A percentile compares a stretch with the other conserved stretches of the same genome.
phyloP scores from a whole-genome alignment of 2,888 invertebrate species.

The Leptopilina drosophilae region DNA sequence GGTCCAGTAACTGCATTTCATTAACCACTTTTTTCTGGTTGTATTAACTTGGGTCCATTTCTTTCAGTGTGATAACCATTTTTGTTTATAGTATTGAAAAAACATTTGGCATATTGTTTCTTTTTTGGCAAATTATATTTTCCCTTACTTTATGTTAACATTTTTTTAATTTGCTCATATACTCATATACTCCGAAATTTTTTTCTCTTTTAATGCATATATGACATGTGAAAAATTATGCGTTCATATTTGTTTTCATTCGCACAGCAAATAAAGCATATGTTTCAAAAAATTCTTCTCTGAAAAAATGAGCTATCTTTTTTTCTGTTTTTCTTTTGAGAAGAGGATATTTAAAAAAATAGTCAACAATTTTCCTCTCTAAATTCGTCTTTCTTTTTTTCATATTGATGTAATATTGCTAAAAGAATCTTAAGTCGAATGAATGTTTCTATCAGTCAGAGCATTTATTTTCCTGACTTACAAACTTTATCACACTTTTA shows the following conservation, averaged over 20 bases:
- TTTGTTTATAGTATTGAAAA: too few species aligned
- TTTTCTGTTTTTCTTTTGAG: too few species aligned
- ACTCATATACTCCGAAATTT: background rate
- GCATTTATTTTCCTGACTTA: constrained; percentile 64
- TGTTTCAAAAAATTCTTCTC: background rate
- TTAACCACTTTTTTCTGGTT: too few species aligned
- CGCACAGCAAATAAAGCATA: background rate
- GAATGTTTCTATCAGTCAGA: constrained; percentile 66
- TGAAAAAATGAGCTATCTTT: background rate
- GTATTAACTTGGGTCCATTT: too few species aligned
- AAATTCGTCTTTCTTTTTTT: too few species aligned
- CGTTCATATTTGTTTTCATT: constrained; percentile 1
- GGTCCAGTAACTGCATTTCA: too few species aligned
- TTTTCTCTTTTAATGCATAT: constrained; percentile 3
- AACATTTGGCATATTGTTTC: background rate
- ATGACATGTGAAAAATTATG: constrained; percentile 1
- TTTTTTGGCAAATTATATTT: background rate
- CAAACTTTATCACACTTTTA: constrained; percentile 44
- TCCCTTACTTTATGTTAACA: background rate
- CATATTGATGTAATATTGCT: constrained; percentile 2
- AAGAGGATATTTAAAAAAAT: too few species aligned
- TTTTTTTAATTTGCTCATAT: constrained; percentile 16
- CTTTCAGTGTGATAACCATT: too few species aligned
- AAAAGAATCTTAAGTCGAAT: constrained; percentile 55
- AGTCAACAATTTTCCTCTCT: too few species aligned